A percentile compares a stretch with the other conserved stretches of the same genome.
These are phyloP conservation scores for Heliconius charithonia DNA, from an alignment of 2,888 invertebrate genomes.

Conservation along the genomic window DNA sequence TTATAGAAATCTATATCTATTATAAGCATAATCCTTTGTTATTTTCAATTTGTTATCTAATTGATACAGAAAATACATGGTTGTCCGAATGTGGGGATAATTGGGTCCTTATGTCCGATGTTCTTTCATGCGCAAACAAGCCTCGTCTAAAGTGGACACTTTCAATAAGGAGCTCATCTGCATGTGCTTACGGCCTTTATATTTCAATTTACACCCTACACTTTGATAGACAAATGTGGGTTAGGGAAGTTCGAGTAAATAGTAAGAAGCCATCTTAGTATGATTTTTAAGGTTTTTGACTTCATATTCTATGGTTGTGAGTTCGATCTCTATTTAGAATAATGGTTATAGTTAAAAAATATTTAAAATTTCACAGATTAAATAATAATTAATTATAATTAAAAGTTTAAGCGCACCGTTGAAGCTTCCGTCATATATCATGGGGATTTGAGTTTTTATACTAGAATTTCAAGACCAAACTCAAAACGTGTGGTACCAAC, in stretches of 20 bases:
- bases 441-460: too few species aligned
- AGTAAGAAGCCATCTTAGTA: not conserved
- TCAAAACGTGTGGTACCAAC: too few species aligned
- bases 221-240: constrained; percentile 9
- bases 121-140: constrained; percentile 44
- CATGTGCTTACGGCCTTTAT: constrained; percentile 41
- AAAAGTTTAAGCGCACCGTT: too few species aligned
- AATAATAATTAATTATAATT: too few species aligned
- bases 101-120: constrained; percentile 43
- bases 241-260: not conserved
- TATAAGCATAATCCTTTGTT: not conserved
- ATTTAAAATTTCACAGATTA: too few species aligned
- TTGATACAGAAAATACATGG: constrained; percentile 20
- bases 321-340: not conserved
- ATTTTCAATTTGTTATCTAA: constrained; percentile 23
- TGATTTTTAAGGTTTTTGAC: not conserved
- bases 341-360: too few species aligned
- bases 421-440: too few species aligned
- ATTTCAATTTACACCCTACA: constrained; percentile 42
- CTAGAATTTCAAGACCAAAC: too few species aligned
- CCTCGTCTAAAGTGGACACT: constrained; percentile 46
- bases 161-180: constrained; percentile 47
- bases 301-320: not conserved
- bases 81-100: constrained; percentile 37
- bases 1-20: not conserved